Base-by-base conservation (phyloP, 2,888 invertebrate species). In the Caenorhabditis virilis region DNA sequence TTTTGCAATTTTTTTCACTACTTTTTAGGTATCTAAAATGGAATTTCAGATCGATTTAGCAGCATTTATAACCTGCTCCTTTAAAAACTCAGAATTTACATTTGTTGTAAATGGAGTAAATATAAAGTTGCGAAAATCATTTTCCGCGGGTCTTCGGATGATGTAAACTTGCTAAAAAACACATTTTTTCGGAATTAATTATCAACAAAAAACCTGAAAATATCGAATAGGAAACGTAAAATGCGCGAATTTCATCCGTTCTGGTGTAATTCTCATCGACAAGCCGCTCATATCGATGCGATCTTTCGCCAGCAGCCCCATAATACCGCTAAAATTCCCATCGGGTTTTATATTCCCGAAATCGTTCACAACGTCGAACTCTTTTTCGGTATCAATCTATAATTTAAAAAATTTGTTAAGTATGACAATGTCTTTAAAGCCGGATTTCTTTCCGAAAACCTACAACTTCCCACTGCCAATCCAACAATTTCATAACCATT, bases 381-480 rank as follows among this genome's bases (percentile, higher is more conserved):
- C 64, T 20, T 42, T 41, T 26, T 68, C 62, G 4, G 72, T 69
- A 36, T 74, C 74, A 1, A 74, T 58, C 72, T 72, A 15, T 23
- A 61, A 56, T 20, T 6, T 2, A 50, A 18, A 9, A 20, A 6
- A 20, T 2, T 20, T 39, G 2, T 50, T 23, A 15, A 30, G 22
- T 13, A 25, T 27, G 3, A 7, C 9, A 25, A 11, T 26, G 7
- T n/a, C 6, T 35, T 7, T n/a, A 13, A 9, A 13, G 2, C 16
- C 26, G 4, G 5, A 39, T 39, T 20, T 39, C 7, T 30, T 25
- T n/a, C 9, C 11, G 20, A 23, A 25, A 47, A 54, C 69, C 35
- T 38, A 74, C 72, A 39, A 73, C 49, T 49, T 70, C 72, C 72
- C 73, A 75, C n/a, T 75, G 68, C 75, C 75, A 75, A 41, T 69